Evolutionary conservation across 2,888 invertebrate genomes (phyloP).

Genomic region (Neoitamus cyanurus): DNA sequence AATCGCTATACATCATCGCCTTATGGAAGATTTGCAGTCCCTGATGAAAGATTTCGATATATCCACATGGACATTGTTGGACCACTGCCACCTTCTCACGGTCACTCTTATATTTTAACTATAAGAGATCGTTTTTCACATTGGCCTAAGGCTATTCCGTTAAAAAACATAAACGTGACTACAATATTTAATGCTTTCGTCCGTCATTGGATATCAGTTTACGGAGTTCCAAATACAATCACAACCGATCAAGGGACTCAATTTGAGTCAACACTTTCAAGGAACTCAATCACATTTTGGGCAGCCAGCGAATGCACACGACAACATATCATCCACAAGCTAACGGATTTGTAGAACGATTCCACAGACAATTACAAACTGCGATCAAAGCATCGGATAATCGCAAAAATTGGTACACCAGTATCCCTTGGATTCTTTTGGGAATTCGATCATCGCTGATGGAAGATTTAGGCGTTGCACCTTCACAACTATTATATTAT

Average conservation of each 20-base stretch:
- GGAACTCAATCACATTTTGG: too few species aligned
- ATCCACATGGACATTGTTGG: too few species aligned
- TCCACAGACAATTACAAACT: not conserved
- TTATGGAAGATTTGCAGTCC: not conserved
- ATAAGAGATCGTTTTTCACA: not conserved
- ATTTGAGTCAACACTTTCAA: too few species aligned
- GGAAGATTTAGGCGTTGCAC: not conserved
- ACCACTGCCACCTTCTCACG: not conserved
- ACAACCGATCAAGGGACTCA: too few species aligned
- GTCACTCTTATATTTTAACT: too few species aligned
- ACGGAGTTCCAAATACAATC: too few species aligned
- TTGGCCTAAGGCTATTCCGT: not conserved
- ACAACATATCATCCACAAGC: too few species aligned
- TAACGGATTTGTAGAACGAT: too few species aligned
- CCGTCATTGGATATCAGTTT: not conserved
- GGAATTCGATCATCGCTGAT: constrained; percentile 13
- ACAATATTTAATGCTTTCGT: not conserved
- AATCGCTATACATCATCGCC: not conserved
- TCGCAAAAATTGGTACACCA: not conserved
- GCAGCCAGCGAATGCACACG: too few species aligned
- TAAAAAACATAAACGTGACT: not conserved
- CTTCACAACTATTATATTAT: not conserved
- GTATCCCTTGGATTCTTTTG: constrained; percentile 11
- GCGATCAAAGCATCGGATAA: not conserved
- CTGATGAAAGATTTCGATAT: too few species aligned